Percentiles rank a stretch among this genome's conserved stretches.
These are phyloP conservation scores for Orbicella faveolata DNA, from an alignment of 64 coral and sea anemone genomes.

Conservation along the genomic window DNA sequence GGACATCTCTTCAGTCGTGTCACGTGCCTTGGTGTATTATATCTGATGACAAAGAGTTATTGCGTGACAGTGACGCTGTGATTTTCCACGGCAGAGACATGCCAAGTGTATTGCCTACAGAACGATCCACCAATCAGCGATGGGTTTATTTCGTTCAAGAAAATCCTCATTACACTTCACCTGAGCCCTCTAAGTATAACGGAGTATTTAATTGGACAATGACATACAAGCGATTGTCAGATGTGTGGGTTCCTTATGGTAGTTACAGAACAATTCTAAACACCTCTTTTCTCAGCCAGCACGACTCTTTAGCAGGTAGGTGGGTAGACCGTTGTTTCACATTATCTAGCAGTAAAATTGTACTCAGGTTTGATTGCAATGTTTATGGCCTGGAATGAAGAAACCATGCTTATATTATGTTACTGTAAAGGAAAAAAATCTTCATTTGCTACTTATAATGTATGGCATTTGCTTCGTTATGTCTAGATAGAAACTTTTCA, in stretches of 20 bases:
- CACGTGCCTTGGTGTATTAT: conserved; percentile 9
- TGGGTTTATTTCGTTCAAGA: conserved; percentile 56
- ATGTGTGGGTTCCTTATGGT: conserved; percentile 36
- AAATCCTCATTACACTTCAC: conserved; percentile 25
- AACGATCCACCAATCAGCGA: conserved; percentile 35
- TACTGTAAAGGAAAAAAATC: too few species aligned
- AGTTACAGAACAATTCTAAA: conserved; percentile 6
- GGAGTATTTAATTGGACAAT: conserved; percentile 71
- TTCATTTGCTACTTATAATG: not conserved
- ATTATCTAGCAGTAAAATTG: not conserved
- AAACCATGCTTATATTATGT: too few species aligned
- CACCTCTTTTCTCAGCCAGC: not conserved
- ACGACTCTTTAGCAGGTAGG: not conserved
- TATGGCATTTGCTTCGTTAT: not conserved
- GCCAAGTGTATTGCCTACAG: not conserved
- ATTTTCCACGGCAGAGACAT: conserved; percentile 47
- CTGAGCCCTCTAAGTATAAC: conserved; percentile 24
- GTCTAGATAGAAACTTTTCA: conserved; percentile 29
- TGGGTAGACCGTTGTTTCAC: not conserved
- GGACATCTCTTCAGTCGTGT: not conserved
- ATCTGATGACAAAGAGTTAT: conserved; percentile 5
- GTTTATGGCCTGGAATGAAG: too few species aligned
- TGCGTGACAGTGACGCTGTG: conserved; percentile 35
- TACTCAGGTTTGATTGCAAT: too few species aligned
- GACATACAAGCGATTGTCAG: conserved; percentile 42